Conservation (phyloP, 2,797 vertebrate genomes). For the Pipistrellus nathusii region DNA sequence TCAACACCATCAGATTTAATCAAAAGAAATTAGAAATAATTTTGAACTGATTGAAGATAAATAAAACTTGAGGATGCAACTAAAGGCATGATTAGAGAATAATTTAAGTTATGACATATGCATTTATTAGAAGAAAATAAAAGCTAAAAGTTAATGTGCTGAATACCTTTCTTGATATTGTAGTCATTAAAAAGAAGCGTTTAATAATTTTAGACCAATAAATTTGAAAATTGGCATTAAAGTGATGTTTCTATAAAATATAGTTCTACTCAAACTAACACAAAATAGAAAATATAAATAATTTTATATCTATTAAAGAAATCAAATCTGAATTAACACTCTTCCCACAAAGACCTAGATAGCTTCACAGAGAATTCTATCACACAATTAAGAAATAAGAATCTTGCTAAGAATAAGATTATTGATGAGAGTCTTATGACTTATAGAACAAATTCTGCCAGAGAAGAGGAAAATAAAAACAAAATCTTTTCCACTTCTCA, state of each 20-base stretch:
- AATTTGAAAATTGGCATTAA: neutral
- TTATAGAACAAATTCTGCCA: neutral
- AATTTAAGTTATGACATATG: neutral
- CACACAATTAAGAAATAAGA: neutral
- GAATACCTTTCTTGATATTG: neutral
- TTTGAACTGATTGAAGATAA: constrained; percentile 3
- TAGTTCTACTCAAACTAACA: neutral
- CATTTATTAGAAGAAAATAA: constrained; percentile 25
- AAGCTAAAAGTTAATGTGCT: neutral
- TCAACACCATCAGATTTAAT: neutral
- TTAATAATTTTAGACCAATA: neutral
- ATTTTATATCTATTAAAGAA: neutral
- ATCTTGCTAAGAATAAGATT: neutral
- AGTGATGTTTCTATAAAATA: constrained; percentile 15
- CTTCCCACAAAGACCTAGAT: neutral
- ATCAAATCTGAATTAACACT: neutral
- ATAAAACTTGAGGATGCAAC: neutral
- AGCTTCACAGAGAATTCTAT: neutral
- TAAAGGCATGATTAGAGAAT: neutral
- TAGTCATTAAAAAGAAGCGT: neutral
- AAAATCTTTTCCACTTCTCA: neutral
- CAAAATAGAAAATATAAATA: constrained; percentile 15
- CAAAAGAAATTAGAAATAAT: neutral
- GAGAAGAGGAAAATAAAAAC: neutral
- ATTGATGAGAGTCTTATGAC: neutral